A percentile compares a stretch with the other conserved stretches of the same genome.
Evolutionary conservation across 2,797 vertebrate genomes (phyloP).

Genomic region (Poeciliopsis gracilis): DNA sequence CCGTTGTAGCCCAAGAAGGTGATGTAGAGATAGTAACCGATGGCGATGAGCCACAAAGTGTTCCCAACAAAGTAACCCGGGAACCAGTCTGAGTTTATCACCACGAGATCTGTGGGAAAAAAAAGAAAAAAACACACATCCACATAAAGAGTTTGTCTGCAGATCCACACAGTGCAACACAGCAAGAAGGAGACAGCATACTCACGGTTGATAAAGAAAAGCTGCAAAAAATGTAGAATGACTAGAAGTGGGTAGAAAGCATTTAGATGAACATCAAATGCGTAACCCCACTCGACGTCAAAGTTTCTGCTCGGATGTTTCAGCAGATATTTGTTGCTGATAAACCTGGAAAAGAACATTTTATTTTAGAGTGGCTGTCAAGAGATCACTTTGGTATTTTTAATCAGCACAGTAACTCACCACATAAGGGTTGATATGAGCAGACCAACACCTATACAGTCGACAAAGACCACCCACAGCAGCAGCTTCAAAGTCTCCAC

Average conservation of each 20-base stretch:
- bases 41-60: constrained; percentile 92
- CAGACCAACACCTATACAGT: constrained; percentile 95
- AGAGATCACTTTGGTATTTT: neutral
- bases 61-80: constrained; percentile 94
- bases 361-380: neutral
- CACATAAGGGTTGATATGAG: constrained; percentile 97
- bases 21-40: constrained; percentile 96
- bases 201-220: constrained; percentile 99
- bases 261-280: constrained; percentile 97
- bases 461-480: constrained; percentile 97
- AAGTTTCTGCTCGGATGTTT: constrained; percentile 89
- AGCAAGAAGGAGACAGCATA: constrained; percentile 15
- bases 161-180: neutral
- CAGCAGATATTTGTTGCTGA: constrained; percentile 94
- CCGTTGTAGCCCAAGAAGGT: constrained; percentile 98
- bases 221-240: constrained; percentile 96
- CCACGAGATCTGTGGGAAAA: constrained; percentile 87
- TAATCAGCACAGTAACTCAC: constrained; percentile 76
- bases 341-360: constrained; percentile 78
- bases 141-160: neutral
- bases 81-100: constrained; percentile 86
- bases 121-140: neutral
- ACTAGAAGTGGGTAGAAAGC: constrained; percentile 98
- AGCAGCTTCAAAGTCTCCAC: constrained; percentile 93
- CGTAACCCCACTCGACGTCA: constrained; percentile 98